Evolutionary conservation across 2,888 invertebrate genomes (phyloP).

Genomic region (Tigriopus californicus): DNA sequence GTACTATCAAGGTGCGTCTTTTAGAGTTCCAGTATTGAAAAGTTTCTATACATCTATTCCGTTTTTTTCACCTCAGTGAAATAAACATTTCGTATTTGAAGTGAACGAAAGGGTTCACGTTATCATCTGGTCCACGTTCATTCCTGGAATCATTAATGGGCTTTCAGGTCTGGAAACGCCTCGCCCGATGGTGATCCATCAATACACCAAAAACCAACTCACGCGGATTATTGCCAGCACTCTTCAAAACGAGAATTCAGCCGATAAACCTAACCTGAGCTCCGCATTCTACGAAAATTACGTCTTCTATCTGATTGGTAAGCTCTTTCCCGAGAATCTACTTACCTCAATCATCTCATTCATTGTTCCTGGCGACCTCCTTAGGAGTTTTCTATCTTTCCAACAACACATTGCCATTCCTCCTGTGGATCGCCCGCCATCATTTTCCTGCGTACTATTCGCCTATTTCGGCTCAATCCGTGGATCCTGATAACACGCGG

Average conservation of each 20-base stretch:
- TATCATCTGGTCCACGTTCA: no score
- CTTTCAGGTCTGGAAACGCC: no score
- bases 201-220: constrained; percentile 46
- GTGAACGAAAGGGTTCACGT: no score
- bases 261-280: constrained; percentile 27
- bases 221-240: background rate
- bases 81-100: no score
- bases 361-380: background rate
- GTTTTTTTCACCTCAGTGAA: no score
- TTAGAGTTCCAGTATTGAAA: no score
- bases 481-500: background rate
- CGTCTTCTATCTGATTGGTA: no score
- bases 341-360: constrained; percentile 33
- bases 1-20: no score
- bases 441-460: background rate
- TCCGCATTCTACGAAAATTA: constrained; percentile 37
- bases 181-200: constrained; percentile 50
- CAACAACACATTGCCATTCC: background rate
- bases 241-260: background rate
- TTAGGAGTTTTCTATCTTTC: no score
- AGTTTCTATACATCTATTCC: no score
- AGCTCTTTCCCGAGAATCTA: constrained; percentile 44
- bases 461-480: background rate
- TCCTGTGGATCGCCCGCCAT: background rate
- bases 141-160: no score